Evolutionary conservation across 2,797 vertebrate species (phyloP), one percentile per base, ranked within the genome.

Genomic region (Chrysocyon brachyurus): DNA sequence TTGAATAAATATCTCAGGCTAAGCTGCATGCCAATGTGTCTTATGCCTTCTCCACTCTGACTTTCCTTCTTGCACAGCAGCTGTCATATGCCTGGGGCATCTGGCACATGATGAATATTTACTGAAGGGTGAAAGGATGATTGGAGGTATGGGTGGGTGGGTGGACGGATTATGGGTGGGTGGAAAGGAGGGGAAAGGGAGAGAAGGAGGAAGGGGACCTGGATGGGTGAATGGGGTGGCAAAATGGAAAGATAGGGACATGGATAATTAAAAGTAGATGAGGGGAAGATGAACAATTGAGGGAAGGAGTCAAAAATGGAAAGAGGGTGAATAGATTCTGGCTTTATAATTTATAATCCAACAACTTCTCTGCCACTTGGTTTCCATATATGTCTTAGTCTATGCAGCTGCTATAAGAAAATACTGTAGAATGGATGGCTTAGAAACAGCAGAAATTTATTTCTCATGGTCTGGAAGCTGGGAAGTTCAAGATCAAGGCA

Each of bases 1-100:
- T 0, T 92, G 14, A 98, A 97, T 98, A 98, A 98, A 98, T 88
- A 31, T 57, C 79, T 68, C 16, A 89, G 64, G 52, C 57, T 79
- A 86, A 96, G 31, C 68, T 91, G 46, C 87, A 87, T 19, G 63
- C 57, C 14, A 4, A 1, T 15, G 72, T 94, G 59, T 95, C 31
- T 95, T 57, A 2, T 79, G 22, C 52, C 59, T 90, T 79, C 73
- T 94, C 75, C 66, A 19, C 77, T 68, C 46, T 28, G 12, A 73
- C 36, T 54, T 73, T 36, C 77, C 85, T 83, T 26, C 26, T 81
- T 77, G 21, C 33, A 26, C 12, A 61, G 56, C 56, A 85, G 36
- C 28, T 17, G 6, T 70, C 61, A 78, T 11, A 49, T 77, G 72
- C 40, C 88, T 70, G 72, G n/a, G 63, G 52, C 66, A 64, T 31